These are phyloP conservation scores for Lytechinus pictus DNA, from an alignment of 35 echinoderm and acorn worm genomes.

Conservation along the genomic window DNA sequence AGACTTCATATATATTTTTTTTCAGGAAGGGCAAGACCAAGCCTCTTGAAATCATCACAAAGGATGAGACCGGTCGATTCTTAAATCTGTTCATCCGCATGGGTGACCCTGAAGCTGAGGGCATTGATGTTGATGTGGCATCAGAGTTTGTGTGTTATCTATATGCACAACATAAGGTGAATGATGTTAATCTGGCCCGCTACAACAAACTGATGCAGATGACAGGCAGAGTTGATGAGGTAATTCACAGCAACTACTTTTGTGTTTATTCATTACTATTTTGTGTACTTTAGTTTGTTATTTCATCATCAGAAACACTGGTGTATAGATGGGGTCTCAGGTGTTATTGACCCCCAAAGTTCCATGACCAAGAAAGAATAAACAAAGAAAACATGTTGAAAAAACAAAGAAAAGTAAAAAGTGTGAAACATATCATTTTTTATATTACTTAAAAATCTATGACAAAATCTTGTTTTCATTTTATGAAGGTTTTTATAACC, in stretches of 20 bases:
- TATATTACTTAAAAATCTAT: too few species aligned
- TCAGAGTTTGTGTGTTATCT: conserved; percentile 75
- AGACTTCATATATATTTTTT: neutral
- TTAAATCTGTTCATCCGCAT: conserved; percentile 65
- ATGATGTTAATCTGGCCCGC: conserved; percentile 69
- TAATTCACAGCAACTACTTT: neutral
- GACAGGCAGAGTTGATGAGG: conserved; percentile 73
- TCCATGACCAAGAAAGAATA: neutral
- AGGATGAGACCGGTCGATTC: conserved; percentile 51
- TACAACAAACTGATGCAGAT: conserved; percentile 75
- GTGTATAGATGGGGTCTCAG: too few species aligned
- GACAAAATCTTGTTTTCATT: too few species aligned
- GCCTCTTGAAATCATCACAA: conserved; percentile 59
- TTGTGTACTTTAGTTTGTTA: too few species aligned
- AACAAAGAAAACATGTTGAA: neutral
- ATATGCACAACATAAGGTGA: conserved; percentile 70
- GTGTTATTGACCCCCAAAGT: too few species aligned
- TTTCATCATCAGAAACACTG: too few species aligned
- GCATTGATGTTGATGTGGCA: conserved; percentile 60
- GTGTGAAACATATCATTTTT: neutral
- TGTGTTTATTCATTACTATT: neutral
- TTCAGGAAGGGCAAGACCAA: conserved; percentile 77
- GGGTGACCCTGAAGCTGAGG: neutral
- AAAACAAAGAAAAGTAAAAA: neutral
- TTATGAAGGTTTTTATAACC: too few species aligned